Base-by-base conservation (phyloP, 1,140 invertebrate species). In the fruit fly (Drosophila melanogaster) region DNA sequence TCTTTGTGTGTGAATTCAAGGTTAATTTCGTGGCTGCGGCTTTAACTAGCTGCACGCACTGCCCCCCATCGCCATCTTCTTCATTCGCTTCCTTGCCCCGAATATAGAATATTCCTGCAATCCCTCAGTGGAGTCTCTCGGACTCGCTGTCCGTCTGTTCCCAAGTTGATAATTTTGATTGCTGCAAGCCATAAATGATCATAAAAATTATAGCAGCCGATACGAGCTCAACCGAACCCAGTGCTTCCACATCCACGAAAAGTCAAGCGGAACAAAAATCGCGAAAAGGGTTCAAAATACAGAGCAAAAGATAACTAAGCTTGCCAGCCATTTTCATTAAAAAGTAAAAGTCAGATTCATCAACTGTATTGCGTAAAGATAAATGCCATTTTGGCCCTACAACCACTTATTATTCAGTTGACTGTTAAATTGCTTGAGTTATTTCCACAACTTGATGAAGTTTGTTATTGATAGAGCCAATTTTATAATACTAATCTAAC, bases 151-250 rank as follows among this genome's bases (percentile, higher is more conserved):
- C 49, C 54, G 77, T 62, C 71, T 62, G 75, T 62, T 24, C 57
- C 46, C 49, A 56, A 65, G 71, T 74, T 84, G 77, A 89, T 87
- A 89, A 87, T 87, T 87, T 89, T 90, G 84, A 87, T 89, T 87
- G 84, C 84, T 87, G 66, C 79, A 22, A 87, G 84, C 84, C 80
- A 87, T 87, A 89, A 87, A 90, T 87, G 84, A 89, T 87, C 84
- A 89, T 87, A 87, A 89, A 87, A 89, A 87, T 87, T 87, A 89
- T 84, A 89, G 77, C 84, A 90, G 84, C 67, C 76, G 75, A 76
- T 86, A 79, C 83, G 61, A 72, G 66, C 59, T 30, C 66, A 66
- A 49, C 24, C 37, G 56, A 76, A 47, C 24, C 17, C 19, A 75
- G 12, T 24, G 49, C 69, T 22, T 46, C 51, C 41, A 12, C 15